These are phyloP conservation scores for Vimba vimba DNA, from an alignment of 2,113 vertebrate species.

Conservation along the genomic window DNA sequence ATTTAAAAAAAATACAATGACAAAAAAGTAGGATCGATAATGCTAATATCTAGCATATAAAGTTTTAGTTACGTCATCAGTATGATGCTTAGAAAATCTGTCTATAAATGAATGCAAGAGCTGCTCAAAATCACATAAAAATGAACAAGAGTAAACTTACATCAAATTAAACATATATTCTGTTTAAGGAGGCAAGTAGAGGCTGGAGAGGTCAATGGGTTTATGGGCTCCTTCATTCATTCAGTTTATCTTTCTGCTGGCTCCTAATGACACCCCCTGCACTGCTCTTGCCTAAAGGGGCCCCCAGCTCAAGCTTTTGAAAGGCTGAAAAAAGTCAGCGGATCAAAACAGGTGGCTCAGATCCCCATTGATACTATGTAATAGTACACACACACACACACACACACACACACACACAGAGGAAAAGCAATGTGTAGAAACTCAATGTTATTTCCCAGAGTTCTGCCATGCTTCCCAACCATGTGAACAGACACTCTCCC, in stretches of 20 bases:
- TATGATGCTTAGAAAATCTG: not conserved
- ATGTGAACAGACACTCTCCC: slow-evolving; percentile 21
- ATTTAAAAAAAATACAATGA: not conserved
- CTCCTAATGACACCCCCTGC: slow-evolving; percentile 33
- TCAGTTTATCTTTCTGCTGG: slow-evolving; percentile 31
- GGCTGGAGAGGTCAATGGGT: slow-evolving; percentile 29
- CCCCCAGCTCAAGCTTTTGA: not conserved
- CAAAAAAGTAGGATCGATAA: not conserved
- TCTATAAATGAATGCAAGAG: not conserved
- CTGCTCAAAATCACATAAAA: not conserved
- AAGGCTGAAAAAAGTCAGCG: slow-evolving; percentile 15
- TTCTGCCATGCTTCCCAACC: slow-evolving; percentile 29
- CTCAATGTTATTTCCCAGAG: slow-evolving; percentile 35
- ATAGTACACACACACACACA: slow-evolving; percentile 10
- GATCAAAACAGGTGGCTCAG: slow-evolving; percentile 30
- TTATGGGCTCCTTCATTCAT: slow-evolving; percentile 11
- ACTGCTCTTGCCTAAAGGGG: slow-evolving; percentile 20
- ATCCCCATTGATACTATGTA: slow-evolving; percentile 4
- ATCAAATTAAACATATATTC: slow-evolving; percentile 4
- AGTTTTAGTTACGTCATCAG: not conserved
- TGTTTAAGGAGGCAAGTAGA: not conserved
- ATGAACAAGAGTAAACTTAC: not conserved
- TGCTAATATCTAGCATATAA: not conserved
- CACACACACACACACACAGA: slow-evolving; percentile 26
- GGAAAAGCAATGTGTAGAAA: not conserved